These are phyloP conservation scores for Magallana gigas DNA, from an alignment of 1,140 invertebrate genomes.

Conservation along the genomic window DNA sequence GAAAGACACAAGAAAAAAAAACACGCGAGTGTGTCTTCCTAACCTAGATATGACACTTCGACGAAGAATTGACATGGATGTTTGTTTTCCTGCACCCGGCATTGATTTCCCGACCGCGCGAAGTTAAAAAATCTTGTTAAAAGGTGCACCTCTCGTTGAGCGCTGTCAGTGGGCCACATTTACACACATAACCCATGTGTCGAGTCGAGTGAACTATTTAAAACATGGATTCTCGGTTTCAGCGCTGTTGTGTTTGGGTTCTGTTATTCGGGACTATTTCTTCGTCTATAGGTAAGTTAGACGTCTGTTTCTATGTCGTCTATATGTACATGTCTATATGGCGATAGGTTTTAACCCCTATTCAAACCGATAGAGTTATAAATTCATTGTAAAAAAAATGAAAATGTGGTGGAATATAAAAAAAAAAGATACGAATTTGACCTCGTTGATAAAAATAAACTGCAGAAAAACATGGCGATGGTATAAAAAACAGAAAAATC, in stretches of 20 bases:
- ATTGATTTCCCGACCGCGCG: background rate
- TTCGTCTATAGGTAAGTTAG: background rate
- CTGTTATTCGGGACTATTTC: conserved; percentile 13
- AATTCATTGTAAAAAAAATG: background rate
- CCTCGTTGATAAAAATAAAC: conserved; percentile 31
- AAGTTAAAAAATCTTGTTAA: background rate
- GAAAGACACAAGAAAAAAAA: too few species aligned
- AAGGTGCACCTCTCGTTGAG: background rate
- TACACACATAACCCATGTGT: background rate
- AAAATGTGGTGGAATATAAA: too few species aligned
- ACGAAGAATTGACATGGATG: background rate
- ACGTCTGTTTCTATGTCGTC: background rate
- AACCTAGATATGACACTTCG: too few species aligned
- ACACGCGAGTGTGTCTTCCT: too few species aligned
- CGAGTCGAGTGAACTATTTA: conserved; percentile 14
- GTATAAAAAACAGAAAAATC: conserved; percentile 9
- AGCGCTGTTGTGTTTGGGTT: conserved; percentile 2
- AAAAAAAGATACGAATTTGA: background rate
- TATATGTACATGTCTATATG: background rate
- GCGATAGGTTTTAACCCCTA: background rate
- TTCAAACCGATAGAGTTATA: background rate
- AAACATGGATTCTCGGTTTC: conserved; percentile 11
- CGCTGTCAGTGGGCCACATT: background rate
- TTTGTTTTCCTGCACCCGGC: background rate
- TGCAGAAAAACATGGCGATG: conserved; percentile 25